These are phyloP conservation scores for Zapus hudsonius DNA, from an alignment of 2,113 vertebrate genomes.

Conservation along the genomic window DNA sequence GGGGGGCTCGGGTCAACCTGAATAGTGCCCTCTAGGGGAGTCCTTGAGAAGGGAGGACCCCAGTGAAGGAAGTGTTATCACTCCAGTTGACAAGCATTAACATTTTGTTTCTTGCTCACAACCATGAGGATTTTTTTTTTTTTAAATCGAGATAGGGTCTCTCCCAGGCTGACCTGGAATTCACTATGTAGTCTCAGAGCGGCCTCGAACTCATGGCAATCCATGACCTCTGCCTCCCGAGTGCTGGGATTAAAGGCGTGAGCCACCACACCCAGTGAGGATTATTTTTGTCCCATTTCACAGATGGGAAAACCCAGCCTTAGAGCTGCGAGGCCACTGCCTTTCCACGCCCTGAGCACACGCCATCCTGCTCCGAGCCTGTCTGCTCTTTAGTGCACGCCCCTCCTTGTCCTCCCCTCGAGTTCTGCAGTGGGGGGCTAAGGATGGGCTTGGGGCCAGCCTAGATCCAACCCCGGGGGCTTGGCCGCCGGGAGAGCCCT, in stretches of 20 bases:
- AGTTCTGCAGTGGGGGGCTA: not conserved
- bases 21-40: not conserved
- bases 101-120: not conserved
- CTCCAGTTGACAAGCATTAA: not conserved
- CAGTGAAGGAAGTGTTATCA: not conserved
- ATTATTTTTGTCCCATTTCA: slow-evolving; percentile 30
- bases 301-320: slow-evolving; percentile 8
- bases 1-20: not conserved
- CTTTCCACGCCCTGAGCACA: not conserved
- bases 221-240: too few species aligned
- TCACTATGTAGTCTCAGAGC: too few species aligned
- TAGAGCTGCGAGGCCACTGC: not conserved
- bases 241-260: too few species aligned
- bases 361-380: not conserved
- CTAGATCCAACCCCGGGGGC: too few species aligned
- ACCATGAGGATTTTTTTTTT: not conserved
- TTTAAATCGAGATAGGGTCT: too few species aligned
- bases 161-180: too few species aligned
- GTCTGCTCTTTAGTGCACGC: not conserved
- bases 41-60: not conserved
- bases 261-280: too few species aligned
- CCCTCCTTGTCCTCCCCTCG: not conserved
- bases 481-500: not conserved
- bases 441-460: not conserved
- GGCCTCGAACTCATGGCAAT: too few species aligned